These are phyloP conservation scores for Ochlodes sylvanus DNA, from an alignment of 2,888 invertebrate species.

Conservation along the genomic window DNA sequence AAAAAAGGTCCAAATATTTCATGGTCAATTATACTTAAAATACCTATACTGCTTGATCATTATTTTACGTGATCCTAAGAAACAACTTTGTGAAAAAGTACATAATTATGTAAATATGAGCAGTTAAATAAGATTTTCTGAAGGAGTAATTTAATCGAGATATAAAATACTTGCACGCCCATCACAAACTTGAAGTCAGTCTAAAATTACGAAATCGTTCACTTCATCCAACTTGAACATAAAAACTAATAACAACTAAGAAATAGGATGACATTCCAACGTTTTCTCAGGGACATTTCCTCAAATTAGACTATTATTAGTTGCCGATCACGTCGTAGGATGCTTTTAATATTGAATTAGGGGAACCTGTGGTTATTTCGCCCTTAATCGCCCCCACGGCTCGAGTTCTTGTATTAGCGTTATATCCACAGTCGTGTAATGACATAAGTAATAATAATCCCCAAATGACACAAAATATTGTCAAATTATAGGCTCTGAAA, in stretches of 20 bases:
- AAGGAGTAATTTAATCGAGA: not conserved
- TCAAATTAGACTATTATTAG: conserved; percentile 83
- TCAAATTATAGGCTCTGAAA: conserved; percentile 84
- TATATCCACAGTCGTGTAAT: conserved; percentile 81
- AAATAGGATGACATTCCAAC: conserved; percentile 80
- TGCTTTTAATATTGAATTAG: conserved; percentile 86
- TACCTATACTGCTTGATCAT: too few species aligned
- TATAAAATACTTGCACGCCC: not conserved
- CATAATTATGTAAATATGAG: too few species aligned
- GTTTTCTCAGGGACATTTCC: conserved; percentile 84
- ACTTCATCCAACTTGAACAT: conserved; percentile 63
- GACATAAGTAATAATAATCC: conserved; percentile 83
- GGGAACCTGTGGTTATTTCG: conserved; percentile 80
- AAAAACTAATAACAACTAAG: conserved; percentile 57
- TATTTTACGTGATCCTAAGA: too few species aligned
- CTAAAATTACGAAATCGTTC: conserved; percentile 54
- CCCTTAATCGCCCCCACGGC: conserved; percentile 79
- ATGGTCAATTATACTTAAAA: too few species aligned
- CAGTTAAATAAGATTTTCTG: not conserved
- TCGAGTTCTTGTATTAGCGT: conserved; percentile 76
- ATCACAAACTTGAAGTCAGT: not conserved
- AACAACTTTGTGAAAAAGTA: too few species aligned
- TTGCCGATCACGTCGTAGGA: conserved; percentile 82
- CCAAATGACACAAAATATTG: conserved; percentile 85
- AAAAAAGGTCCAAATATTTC: too few species aligned